phyloP scores from a whole-genome alignment of 30 jellyfish, hydroid and myxozoan genomes.

The Cassiopea andromeda region DNA sequence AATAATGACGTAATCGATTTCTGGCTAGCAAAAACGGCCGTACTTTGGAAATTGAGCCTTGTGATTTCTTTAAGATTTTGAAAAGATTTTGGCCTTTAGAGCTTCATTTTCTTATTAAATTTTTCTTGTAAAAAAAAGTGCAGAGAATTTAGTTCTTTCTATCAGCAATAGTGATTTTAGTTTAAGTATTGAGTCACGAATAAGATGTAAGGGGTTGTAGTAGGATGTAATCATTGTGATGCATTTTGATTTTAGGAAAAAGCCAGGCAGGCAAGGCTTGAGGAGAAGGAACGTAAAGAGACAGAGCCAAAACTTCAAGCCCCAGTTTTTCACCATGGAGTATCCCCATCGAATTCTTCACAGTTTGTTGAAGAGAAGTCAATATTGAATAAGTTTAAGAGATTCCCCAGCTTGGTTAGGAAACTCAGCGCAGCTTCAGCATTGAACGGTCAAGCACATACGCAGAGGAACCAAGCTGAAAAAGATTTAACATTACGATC shows the following conservation, averaged over 20 bases:
- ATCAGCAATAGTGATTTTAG: no score
- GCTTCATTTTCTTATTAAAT: no score
- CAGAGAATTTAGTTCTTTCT: no score
- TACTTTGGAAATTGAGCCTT: no score
- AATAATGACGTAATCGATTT: no score
- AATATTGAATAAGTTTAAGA: constrained; percentile 21
- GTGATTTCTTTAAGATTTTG: no score
- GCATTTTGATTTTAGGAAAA: constrained; percentile 50
- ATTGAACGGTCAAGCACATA: constrained; percentile 58
- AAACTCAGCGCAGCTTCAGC: constrained; percentile 46
- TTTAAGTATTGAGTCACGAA: no score
- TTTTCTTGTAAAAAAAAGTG: no score
- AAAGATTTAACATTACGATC: background rate
- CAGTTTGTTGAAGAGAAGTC: constrained; percentile 37
- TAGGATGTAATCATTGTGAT: no score
- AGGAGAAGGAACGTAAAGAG: constrained; percentile 58
- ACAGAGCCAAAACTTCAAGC: constrained; percentile 29
- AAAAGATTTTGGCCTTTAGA: no score
- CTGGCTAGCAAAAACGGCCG: no score
- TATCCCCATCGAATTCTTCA: constrained; percentile 37
- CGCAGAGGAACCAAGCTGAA: constrained; percentile 10
- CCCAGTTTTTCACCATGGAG: constrained; percentile 7
- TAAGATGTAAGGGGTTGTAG: no score
- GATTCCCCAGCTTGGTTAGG: constrained; percentile 56
- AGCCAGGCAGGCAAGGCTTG: constrained; percentile 81